phyloP scores from a whole-genome alignment of 1,140 invertebrate species.

The Microvelia longipes region DNA sequence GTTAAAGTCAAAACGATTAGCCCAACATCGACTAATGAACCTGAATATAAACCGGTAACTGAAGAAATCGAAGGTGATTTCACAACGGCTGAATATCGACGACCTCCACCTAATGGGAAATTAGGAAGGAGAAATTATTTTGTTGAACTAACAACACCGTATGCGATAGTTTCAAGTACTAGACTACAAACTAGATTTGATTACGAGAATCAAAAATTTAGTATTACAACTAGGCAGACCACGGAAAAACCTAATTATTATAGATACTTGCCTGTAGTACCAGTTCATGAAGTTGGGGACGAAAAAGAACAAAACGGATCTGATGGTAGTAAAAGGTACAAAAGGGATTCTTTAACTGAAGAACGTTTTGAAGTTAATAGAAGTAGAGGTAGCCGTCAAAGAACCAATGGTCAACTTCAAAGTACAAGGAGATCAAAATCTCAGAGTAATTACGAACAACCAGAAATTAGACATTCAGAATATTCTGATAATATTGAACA shows the following conservation, averaged over 20 bases:
- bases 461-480: no score
- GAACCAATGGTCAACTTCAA: no score
- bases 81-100: conserved; percentile 6
- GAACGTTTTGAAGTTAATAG: no score
- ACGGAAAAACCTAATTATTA: not conserved
- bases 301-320: no score
- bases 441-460: no score
- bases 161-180: not conserved
- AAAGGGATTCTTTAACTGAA: no score
- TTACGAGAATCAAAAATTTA: not conserved
- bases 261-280: not conserved
- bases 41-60: conserved; percentile 4
- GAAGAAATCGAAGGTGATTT: conserved; percentile 7
- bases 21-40: not conserved
- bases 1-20: not conserved
- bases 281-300: no score
- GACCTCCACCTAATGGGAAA: not conserved
- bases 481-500: no score
- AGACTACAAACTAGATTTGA: conserved; percentile 1
- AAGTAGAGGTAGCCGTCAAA: no score
- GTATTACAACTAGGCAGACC: not conserved
- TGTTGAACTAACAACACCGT: not conserved
- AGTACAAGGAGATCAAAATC: no score
- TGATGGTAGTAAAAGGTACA: no score
- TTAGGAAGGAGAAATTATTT: not conserved